Evolutionary conservation across 1,140 invertebrate species (phyloP).

Genomic region (Euura lappo): DNA sequence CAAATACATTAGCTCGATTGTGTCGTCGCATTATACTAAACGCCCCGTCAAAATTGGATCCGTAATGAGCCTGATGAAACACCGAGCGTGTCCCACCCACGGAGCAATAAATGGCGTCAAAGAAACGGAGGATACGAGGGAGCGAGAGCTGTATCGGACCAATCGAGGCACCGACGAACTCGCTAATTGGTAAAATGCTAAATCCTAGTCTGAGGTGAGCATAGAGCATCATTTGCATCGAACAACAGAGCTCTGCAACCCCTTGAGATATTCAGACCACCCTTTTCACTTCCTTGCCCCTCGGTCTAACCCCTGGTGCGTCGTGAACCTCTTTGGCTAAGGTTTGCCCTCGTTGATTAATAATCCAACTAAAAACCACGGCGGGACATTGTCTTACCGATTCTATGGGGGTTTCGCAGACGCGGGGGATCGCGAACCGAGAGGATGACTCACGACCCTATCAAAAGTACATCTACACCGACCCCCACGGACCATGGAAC

Average conservation of each 20-base stretch:
- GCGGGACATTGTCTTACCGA: not conserved
- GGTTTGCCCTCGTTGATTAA: constrained; percentile 4
- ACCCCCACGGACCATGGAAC: not conserved
- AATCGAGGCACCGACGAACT: too few species aligned
- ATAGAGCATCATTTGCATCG: too few species aligned
- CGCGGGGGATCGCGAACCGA: not conserved
- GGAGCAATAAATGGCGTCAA: too few species aligned
- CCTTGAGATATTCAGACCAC: not conserved
- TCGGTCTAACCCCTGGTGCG: not conserved
- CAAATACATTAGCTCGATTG: constrained; percentile 7
- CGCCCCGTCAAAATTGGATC: constrained; percentile 5
- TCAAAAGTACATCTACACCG: not conserved
- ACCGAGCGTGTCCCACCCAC: not conserved
- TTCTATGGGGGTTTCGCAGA: not conserved
- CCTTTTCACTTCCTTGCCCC: not conserved
- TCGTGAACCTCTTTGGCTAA: not conserved
- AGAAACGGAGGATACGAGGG: too few species aligned
- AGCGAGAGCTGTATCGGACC: too few species aligned
- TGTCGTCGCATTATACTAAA: constrained; percentile 4
- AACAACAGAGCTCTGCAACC: not conserved
- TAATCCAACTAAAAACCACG: constrained; percentile 4
- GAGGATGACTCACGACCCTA: not conserved
- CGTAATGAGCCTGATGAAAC: not conserved
- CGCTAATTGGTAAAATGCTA: too few species aligned
- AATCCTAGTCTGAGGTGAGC: too few species aligned